These are phyloP conservation scores for Hyalella azteca DNA, from an alignment of 2,888 invertebrate genomes.

Conservation along the genomic window DNA sequence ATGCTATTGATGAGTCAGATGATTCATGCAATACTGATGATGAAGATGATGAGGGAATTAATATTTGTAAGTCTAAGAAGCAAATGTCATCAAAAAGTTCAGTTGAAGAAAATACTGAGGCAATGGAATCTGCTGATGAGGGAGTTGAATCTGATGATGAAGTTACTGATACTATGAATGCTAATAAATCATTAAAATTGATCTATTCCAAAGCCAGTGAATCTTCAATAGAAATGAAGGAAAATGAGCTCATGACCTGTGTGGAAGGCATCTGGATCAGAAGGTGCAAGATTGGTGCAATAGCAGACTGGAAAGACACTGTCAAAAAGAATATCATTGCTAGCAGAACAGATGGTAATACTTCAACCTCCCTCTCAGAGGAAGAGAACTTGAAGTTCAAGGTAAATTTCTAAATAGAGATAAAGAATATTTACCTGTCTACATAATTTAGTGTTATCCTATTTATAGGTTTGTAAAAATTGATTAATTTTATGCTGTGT, in stretches of 20 bases:
- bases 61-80: background rate
- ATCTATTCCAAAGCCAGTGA: background rate
- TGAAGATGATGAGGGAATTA: background rate
- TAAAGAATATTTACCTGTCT: background rate
- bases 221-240: conserved; percentile 35
- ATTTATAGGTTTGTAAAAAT: too few relatives aligned
- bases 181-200: background rate
- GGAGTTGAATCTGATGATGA: background rate
- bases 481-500: too few relatives aligned
- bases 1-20: background rate
- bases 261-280: conserved; percentile 50
- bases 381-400: background rate
- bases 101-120: background rate
- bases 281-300: conserved; percentile 25
- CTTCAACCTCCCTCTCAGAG: background rate
- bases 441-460: background rate
- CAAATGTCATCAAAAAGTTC: background rate
- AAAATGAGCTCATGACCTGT: conserved; percentile 47
- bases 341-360: background rate
- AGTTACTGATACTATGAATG: background rate
- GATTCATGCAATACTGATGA: background rate
- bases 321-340: background rate
- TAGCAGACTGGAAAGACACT: conserved; percentile 11
- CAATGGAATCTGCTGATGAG: background rate
- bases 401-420: background rate